A percentile compares a stretch with the other conserved stretches of the same genome.
These are phyloP conservation scores for Vanacampus margaritifer DNA, from an alignment of 2,113 vertebrate species.

Conservation along the genomic window DNA sequence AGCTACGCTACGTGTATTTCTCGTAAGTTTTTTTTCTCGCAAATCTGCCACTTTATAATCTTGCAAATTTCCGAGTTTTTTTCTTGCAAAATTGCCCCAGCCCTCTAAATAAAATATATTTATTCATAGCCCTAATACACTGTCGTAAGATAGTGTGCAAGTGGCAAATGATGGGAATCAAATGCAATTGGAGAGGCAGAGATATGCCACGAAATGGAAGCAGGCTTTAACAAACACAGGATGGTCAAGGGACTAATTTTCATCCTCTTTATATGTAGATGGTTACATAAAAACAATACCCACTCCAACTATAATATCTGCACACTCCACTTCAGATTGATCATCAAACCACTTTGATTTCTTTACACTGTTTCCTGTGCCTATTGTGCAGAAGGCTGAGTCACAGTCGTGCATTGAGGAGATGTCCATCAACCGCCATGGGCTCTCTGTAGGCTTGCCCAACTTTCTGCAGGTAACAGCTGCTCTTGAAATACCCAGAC, in stretches of 20 bases:
- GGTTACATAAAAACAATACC: background rate
- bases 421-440: background rate
- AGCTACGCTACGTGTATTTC: too few relatives aligned
- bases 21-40: too few relatives aligned
- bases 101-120: too few relatives aligned
- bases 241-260: background rate
- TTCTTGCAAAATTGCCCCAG: too few relatives aligned
- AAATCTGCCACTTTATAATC: too few relatives aligned
- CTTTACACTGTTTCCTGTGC: conserved; percentile 1
- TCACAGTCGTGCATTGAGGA: conserved; percentile 17
- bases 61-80: too few relatives aligned
- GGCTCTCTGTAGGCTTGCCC: conserved; percentile 29
- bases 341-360: background rate
- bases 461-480: conserved; percentile 11
- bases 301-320: background rate
- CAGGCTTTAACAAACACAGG: background rate
- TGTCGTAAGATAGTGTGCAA: background rate
- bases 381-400: background rate
- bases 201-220: background rate
- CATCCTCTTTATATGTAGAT: background rate
- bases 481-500: conserved; percentile 5
- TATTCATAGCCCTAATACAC: too few relatives aligned
- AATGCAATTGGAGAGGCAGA: background rate
- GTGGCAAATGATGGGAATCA: background rate
- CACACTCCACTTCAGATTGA: background rate